Evolutionary conservation across 2,797 vertebrate genomes (phyloP).

Genomic region (Pristis pectinata): DNA sequence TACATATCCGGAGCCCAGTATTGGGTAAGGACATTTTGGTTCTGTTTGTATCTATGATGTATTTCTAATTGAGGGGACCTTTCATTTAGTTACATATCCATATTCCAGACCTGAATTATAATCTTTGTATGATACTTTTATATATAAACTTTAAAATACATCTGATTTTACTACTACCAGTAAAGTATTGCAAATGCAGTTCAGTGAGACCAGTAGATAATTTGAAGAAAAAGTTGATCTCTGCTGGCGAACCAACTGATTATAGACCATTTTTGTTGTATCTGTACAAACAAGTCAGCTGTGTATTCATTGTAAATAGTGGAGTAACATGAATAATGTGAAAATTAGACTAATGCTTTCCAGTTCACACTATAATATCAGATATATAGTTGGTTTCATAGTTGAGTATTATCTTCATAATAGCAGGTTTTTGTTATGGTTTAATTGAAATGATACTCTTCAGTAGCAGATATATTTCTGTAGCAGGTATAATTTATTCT

Average conservation of each 20-base stretch:
- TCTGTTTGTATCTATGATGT: neutral
- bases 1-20: conserved; percentile 10
- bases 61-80: neutral
- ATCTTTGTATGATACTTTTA: neutral
- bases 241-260: neutral
- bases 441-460: neutral
- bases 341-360: neutral
- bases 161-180: no score
- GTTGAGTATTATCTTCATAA: neutral
- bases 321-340: neutral
- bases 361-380: neutral
- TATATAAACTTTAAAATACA: neutral
- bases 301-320: neutral
- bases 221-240: neutral
- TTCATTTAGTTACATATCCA: neutral
- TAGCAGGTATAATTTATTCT: neutral
- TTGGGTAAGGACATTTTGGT: conserved; percentile 14
- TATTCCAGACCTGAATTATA: neutral
- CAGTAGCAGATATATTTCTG: neutral
- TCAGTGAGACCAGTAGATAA: neutral
- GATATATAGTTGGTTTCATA: neutral
- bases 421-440: neutral
- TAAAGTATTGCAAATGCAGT: neutral
- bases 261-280: neutral
- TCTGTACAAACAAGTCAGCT: neutral